Conservation (phyloP, 2,113 vertebrate species). For the Ageneiosus marmoratus region DNA sequence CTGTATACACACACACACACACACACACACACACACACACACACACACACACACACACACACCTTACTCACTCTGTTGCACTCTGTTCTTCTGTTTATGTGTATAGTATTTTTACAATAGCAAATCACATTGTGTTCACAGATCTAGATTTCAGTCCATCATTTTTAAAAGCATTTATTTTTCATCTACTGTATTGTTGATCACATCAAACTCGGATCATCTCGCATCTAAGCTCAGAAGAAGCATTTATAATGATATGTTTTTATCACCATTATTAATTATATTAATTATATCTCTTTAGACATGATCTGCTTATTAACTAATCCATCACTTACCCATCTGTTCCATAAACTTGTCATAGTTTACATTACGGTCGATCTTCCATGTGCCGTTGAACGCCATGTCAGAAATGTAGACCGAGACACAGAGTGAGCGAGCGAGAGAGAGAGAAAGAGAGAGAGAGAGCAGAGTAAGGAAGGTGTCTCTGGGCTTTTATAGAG, state of each 20-base stretch:
- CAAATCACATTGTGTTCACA: neutral
- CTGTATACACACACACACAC: slow-evolving; percentile 62
- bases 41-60: too few species aligned
- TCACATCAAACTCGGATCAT: neutral
- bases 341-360: slow-evolving; percentile 94
- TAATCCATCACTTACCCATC: slow-evolving; percentile 80
- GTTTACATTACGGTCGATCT: slow-evolving; percentile 84
- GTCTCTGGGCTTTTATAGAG: slow-evolving; percentile 25
- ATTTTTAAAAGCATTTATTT: neutral
- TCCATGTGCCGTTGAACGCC: slow-evolving; percentile 88
- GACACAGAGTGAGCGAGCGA: neutral
- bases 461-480: neutral
- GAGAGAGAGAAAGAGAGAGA: neutral
- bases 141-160: neutral
- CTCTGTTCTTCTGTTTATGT: too few species aligned
- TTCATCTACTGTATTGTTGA: neutral
- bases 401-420: slow-evolving; percentile 64
- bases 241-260: neutral
- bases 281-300: neutral
- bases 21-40: too few species aligned
- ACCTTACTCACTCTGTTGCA: too few species aligned
- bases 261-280: neutral
- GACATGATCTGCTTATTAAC: neutral
- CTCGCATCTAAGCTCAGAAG: neutral
- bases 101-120: too few species aligned